Percentiles rank a stretch among this genome's conserved stretches.
Conservation (phyloP, 2,888 invertebrate species). For the Drosophila melanocephala region DNA sequence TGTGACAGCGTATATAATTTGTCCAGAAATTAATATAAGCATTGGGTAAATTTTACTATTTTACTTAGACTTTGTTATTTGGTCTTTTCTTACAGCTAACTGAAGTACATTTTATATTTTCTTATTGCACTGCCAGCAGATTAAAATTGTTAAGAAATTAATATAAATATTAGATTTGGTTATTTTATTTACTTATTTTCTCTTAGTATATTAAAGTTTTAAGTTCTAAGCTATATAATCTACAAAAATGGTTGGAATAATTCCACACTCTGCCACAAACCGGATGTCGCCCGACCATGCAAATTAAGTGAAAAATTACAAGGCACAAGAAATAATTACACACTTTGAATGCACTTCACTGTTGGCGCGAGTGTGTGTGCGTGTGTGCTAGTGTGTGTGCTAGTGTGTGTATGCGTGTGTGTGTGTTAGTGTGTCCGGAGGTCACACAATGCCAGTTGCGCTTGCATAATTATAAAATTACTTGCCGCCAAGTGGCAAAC, state of each 20-base stretch:
- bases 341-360: slow-evolving; percentile 58
- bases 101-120: background rate
- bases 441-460: slow-evolving; percentile 73
- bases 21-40: too few relatives aligned
- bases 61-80: background rate
- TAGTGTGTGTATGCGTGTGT: slow-evolving; percentile 9
- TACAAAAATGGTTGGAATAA: slow-evolving; percentile 53
- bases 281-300: slow-evolving; percentile 72
- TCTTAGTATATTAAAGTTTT: slow-evolving; percentile 3
- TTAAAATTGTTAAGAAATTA: background rate
- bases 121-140: slow-evolving; percentile 5
- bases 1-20: too few relatives aligned
- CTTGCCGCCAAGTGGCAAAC: slow-evolving; percentile 75
- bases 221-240: slow-evolving; percentile 27
- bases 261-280: slow-evolving; percentile 56
- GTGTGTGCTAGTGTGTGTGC: slow-evolving; percentile 7
- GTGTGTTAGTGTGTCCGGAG: slow-evolving; percentile 35
- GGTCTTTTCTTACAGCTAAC: background rate
- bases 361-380: background rate
- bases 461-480: slow-evolving; percentile 78
- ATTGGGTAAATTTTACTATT: too few relatives aligned
- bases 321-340: slow-evolving; percentile 67
- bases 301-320: slow-evolving; percentile 78
- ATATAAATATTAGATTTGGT: background rate
- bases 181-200: background rate